phyloP scores from a whole-genome alignment of 2,888 invertebrate genomes.

The Caenorhabditis sp. region DNA sequence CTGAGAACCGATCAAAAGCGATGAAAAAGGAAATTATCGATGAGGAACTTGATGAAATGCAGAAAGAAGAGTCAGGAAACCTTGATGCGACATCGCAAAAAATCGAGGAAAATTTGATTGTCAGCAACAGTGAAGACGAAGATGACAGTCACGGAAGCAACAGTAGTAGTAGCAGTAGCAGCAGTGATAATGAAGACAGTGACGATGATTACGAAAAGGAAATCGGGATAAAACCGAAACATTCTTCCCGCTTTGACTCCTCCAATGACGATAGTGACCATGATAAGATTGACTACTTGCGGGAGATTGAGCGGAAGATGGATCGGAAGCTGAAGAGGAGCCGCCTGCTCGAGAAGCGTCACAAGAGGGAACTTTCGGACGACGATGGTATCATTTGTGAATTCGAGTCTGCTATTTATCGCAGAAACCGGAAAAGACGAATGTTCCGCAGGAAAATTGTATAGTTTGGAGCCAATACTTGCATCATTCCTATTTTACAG shows the following conservation, averaged over 20 bases:
- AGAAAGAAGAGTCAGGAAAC: too few species aligned
- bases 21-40: too few species aligned
- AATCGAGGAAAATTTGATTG: too few species aligned
- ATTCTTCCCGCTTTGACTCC: not conserved
- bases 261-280: slow-evolving; percentile 2
- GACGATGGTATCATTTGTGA: slow-evolving; percentile 24
- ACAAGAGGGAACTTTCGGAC: slow-evolving; percentile 3
- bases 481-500: not conserved
- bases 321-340: slow-evolving; percentile 15
- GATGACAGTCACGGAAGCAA: too few species aligned
- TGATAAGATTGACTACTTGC: not conserved
- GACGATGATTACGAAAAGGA: slow-evolving; percentile 38
- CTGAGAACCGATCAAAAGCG: too few species aligned
- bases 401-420: slow-evolving; percentile 17
- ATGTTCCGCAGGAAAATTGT: slow-evolving; percentile 43
- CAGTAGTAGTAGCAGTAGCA: too few species aligned
- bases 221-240: not conserved
- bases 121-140: not conserved
- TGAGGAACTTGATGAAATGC: too few species aligned
- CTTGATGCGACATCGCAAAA: too few species aligned
- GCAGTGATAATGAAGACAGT: slow-evolving; percentile 40
- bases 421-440: slow-evolving; percentile 29
- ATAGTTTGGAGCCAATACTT: not conserved
- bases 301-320: slow-evolving; percentile 13
- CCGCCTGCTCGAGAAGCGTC: slow-evolving; percentile 6